These are phyloP conservation scores for Poeciliopsis retropinna DNA, from an alignment of 2,113 vertebrate species.

Conservation along the genomic window DNA sequence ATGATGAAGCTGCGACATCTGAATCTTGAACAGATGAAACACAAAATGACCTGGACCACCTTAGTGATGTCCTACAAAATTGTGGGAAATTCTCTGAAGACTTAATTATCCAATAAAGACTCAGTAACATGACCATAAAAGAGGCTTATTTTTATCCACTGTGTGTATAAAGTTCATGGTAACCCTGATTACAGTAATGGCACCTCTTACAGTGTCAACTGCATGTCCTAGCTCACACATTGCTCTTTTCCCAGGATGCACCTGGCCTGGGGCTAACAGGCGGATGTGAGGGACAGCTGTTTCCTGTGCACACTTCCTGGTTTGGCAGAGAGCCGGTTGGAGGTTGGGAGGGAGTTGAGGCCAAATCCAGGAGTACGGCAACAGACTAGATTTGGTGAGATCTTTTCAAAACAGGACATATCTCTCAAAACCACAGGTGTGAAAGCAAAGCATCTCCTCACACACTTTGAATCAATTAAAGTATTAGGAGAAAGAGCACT, in stretches of 20 bases:
- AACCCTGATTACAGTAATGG: conserved; percentile 53
- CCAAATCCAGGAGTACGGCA: not conserved
- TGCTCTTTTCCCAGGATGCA: conserved; percentile 84
- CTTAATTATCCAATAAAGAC: not conserved
- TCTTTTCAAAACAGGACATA: conserved; percentile 76
- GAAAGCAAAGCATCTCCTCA: conserved; percentile 31
- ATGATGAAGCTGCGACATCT: not conserved
- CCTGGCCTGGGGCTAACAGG: conserved; percentile 74
- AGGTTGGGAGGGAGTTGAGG: not conserved
- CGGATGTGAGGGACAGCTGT: conserved; percentile 82
- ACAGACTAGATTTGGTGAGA: conserved; percentile 29
- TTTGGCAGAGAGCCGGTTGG: conserved; percentile 22
- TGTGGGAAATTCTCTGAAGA: not conserved
- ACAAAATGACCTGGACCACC: not conserved
- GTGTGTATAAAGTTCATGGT: conserved; percentile 41
- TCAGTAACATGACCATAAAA: not conserved
- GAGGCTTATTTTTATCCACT: conserved; percentile 25
- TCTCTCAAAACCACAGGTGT: conserved; percentile 72
- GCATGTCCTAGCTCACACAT: conserved; percentile 64
- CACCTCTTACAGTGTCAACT: conserved; percentile 47
- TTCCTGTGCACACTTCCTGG: conserved; percentile 83
- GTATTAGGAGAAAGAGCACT: conserved; percentile 13
- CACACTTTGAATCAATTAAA: conserved; percentile 23
- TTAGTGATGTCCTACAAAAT: not conserved
- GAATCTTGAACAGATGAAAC: not conserved